phyloP scores from a whole-genome alignment of 1,140 invertebrate genomes.

The Diabrotica undecimpunctata region DNA sequence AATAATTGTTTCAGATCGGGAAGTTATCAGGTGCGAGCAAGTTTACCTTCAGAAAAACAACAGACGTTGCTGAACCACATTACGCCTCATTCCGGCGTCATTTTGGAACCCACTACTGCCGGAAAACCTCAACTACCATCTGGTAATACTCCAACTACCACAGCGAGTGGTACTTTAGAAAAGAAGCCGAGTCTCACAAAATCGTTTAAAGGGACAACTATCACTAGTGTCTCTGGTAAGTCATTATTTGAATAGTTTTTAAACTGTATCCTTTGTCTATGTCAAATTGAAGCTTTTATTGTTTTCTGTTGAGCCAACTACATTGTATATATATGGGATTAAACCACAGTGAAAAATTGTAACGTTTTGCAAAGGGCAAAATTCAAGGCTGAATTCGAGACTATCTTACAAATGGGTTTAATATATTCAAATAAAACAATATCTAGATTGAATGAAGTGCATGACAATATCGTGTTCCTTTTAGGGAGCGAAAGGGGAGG shows the following conservation, averaged over 20 bases:
- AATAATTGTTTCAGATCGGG: conserved; percentile 42
- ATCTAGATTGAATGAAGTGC: too few species aligned
- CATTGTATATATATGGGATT: too few species aligned
- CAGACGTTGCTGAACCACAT: conserved; percentile 50
- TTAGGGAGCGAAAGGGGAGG: too few species aligned
- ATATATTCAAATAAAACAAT: too few species aligned
- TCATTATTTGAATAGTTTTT: background rate
- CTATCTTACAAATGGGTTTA: too few species aligned
- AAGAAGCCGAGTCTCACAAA: conserved; percentile 46
- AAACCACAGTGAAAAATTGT: too few species aligned
- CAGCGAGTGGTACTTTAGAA: conserved; percentile 42
- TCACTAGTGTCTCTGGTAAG: conserved; percentile 57
- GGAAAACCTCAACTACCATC: conserved; percentile 38
- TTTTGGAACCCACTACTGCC: conserved; percentile 44
- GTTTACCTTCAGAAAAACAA: conserved; percentile 46
- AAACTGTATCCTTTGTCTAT: background rate
- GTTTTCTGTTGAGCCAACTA: too few species aligned
- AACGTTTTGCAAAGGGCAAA: too few species aligned
- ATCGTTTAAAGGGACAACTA: conserved; percentile 50
- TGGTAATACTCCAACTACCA: conserved; percentile 38
- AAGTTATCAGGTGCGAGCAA: conserved; percentile 47
- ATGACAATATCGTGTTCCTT: too few species aligned
- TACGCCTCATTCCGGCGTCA: conserved; percentile 43
- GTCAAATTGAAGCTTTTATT: background rate
- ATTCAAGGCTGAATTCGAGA: too few species aligned